phyloP scores from a whole-genome alignment of 1,140 invertebrate genomes.

The Latrodectus geometricus region DNA sequence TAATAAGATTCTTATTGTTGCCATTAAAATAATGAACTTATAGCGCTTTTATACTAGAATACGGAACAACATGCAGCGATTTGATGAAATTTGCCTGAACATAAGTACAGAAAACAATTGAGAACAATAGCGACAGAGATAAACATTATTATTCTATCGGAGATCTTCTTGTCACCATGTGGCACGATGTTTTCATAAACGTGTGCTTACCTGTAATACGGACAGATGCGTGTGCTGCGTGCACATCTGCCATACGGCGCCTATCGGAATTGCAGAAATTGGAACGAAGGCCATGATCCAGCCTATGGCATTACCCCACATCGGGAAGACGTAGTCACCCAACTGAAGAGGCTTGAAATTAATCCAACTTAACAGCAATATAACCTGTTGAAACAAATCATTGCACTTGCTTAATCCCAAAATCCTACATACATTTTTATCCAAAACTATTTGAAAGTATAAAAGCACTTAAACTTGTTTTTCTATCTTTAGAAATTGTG shows the following conservation, averaged over 20 bases:
- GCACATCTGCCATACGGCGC: constrained; percentile 31
- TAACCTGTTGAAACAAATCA: constrained; percentile 64
- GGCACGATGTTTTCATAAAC: no score
- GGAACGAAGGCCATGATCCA: constrained; percentile 75
- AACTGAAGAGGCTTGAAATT: constrained; percentile 37
- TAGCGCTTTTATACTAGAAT: no score
- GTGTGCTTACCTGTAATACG: constrained; percentile 23
- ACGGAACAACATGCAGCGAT: no score
- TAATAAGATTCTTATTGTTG: no score
- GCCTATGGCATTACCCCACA: constrained; percentile 82
- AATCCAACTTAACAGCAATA: constrained; percentile 64
- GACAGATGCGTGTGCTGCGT: constrained; percentile 33
- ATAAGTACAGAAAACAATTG: not conserved
- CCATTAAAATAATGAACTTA: no score
- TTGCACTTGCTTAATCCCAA: no score
- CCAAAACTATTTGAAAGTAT: no score
- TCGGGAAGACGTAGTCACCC: constrained; percentile 75
- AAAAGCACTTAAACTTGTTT: no score
- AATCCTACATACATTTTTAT: no score
- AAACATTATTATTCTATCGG: no score
- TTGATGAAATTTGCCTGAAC: not conserved
- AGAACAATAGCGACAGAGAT: not conserved
- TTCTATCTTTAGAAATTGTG: no score
- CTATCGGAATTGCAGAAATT: constrained; percentile 56
- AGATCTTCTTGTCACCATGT: no score